phyloP scores from a whole-genome alignment of 1,140 invertebrate species.

The Portunus trituberculatus region DNA sequence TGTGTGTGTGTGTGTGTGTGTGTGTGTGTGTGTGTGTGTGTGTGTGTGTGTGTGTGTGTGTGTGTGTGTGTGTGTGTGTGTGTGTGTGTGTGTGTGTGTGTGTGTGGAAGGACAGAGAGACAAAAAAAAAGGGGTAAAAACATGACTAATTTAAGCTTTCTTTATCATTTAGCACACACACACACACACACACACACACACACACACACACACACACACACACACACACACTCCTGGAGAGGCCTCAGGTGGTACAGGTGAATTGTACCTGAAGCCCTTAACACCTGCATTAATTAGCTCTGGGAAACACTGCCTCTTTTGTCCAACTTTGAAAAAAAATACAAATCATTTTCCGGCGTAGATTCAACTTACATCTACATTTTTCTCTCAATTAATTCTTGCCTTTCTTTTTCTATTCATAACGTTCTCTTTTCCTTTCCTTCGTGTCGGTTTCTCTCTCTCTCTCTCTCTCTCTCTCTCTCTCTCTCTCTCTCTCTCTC shows the following conservation, averaged over 20 bases:
- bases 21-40: too few species aligned
- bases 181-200: slow-evolving; percentile 20
- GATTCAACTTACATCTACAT: background rate
- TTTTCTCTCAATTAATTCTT: background rate
- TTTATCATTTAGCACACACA: background rate
- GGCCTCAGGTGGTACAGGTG: too few species aligned
- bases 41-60: too few species aligned
- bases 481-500: too few species aligned
- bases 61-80: too few species aligned
- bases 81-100: too few species aligned
- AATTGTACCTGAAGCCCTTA: background rate
- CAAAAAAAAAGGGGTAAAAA: background rate
- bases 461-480: too few species aligned
- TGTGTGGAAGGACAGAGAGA: background rate
- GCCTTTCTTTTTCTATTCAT: background rate
- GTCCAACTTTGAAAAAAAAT: background rate
- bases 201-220: slow-evolving; percentile 20
- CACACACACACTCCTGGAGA: background rate
- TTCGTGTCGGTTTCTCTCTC: background rate
- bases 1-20: too few species aligned
- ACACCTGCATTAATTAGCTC: background rate
- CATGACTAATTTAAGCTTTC: background rate
- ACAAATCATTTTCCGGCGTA: background rate
- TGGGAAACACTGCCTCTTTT: background rate
- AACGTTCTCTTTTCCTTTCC: background rate